Conservation (phyloP, 1,140 invertebrate species). For the Piezodorus guildinii region DNA sequence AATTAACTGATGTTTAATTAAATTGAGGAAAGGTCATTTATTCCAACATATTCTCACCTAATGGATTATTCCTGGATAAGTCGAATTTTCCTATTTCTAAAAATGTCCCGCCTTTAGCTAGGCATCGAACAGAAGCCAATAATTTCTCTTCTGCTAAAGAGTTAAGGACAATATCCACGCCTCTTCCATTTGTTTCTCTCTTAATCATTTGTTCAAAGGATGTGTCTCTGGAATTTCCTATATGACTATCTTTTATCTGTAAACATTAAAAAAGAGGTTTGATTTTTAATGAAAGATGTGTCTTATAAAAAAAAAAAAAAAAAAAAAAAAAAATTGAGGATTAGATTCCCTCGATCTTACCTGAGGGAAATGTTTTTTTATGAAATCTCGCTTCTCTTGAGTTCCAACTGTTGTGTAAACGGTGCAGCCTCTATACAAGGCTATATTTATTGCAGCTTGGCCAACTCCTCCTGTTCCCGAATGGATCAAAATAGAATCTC, state of each 20-base stretch:
- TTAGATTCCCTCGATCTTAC: background rate
- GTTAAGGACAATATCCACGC: conserved; percentile 68
- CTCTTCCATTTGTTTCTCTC: conserved; percentile 44
- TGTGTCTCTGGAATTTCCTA: conserved; percentile 57
- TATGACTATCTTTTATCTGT: conserved; percentile 43
- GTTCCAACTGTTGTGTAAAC: conserved; percentile 61
- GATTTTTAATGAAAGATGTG: background rate
- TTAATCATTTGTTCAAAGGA: conserved; percentile 60
- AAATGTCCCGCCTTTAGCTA: conserved; percentile 52
- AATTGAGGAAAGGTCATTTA: too few relatives aligned
- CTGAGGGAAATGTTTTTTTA: background rate
- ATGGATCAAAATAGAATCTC: conserved; percentile 59
- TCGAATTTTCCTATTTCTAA: conserved; percentile 64
- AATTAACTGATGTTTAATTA: too few relatives aligned
- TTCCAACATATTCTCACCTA: conserved; percentile 36
- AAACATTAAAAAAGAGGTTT: background rate
- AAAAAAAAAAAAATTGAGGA: too few relatives aligned
- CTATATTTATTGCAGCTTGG: conserved; percentile 63
- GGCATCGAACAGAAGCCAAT: conserved; percentile 43
- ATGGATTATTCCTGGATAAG: conserved; percentile 48
- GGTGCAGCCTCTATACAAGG: conserved; percentile 48
- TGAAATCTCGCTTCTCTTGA: conserved; percentile 46
- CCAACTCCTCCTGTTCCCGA: conserved; percentile 67
- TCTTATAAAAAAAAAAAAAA: too few relatives aligned
- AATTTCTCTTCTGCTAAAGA: conserved; percentile 68